Evolutionary conservation across 2,888 invertebrate species (phyloP), one percentile per base, ranked within the genome.

Genomic region (Habrosyne pyritoides): DNA sequence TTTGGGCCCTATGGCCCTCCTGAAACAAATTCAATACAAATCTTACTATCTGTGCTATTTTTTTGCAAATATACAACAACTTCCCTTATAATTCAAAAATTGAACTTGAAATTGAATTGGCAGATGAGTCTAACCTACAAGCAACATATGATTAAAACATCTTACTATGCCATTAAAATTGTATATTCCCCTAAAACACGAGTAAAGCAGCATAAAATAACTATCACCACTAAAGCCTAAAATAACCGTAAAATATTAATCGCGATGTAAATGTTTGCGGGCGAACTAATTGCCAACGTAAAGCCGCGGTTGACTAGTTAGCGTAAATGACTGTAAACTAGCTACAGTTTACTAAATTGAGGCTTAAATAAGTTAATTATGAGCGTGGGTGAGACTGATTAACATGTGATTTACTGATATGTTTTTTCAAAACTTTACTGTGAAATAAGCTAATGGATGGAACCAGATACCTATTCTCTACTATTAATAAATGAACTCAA

Each of bases 211-310:
- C 30, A 12, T 30, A 4, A 36, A 36, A 36, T 14, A 12, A 36
- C 36, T 36, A 14, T n/a, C 6, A 14, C 36, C 14, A 36, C 36
- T 7, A 14, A 14, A 36, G 3, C 36, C 36, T 14, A 36, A 14
- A 33, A 33, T 33, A 53, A 53, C 30, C 30, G 28, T 26, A 28
- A 26, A 36, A 33, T 33, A 10, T 36, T 36, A 36, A 36, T 36
- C 36, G 14, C 36, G 14, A 36, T 36, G 36, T 36, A 36, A 36
- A 47, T 47, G 26, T 53, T 53, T 46, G 47, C 12, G 28, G 28
- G 21, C 47, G 14, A 21, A 53, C 47, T 53, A 53, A 53, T 53
- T 53, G 21, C n/a, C 53, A 30, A 21, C 28, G 53, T 53, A 53
- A 53, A 47, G n/a, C 21, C 42, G 36, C 53, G 47, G 53, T 47